These are phyloP conservation scores for Alentia gelatinosa DNA, from an alignment of 2,888 invertebrate species.

Conservation along the genomic window DNA sequence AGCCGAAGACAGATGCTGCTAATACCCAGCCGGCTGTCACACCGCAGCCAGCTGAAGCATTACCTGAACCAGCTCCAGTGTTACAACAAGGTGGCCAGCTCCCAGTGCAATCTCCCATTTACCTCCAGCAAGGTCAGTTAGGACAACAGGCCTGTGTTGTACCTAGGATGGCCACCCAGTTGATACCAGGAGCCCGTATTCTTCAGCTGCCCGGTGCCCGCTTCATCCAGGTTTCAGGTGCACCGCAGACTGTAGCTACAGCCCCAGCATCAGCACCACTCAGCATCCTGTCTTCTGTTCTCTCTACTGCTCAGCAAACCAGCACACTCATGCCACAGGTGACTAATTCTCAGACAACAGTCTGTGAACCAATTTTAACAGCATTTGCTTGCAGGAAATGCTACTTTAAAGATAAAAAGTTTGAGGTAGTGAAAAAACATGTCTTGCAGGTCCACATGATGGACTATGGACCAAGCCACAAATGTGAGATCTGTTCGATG, in stretches of 20 bases:
- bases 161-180: background rate
- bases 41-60: background rate
- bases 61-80: too few relatives aligned
- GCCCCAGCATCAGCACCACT: background rate
- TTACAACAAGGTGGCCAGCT: too few relatives aligned
- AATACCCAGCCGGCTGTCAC: background rate
- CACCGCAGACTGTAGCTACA: too few relatives aligned
- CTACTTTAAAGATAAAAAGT: background rate
- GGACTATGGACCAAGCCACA: background rate
- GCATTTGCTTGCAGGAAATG: background rate
- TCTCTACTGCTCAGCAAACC: too few relatives aligned
- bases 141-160: too few relatives aligned
- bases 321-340: background rate
- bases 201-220: background rate
- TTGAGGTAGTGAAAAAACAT: background rate
- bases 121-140: too few relatives aligned
- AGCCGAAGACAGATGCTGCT: background rate
- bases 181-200: background rate
- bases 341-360: background rate
- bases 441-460: background rate
- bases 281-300: background rate
- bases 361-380: background rate
- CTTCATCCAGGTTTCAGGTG: background rate
- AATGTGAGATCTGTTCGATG: too few relatives aligned
- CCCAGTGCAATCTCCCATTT: background rate